Evolutionary conservation across 2,797 vertebrate species (phyloP).

Genomic region (Kryptolebias ocellatus): DNA sequence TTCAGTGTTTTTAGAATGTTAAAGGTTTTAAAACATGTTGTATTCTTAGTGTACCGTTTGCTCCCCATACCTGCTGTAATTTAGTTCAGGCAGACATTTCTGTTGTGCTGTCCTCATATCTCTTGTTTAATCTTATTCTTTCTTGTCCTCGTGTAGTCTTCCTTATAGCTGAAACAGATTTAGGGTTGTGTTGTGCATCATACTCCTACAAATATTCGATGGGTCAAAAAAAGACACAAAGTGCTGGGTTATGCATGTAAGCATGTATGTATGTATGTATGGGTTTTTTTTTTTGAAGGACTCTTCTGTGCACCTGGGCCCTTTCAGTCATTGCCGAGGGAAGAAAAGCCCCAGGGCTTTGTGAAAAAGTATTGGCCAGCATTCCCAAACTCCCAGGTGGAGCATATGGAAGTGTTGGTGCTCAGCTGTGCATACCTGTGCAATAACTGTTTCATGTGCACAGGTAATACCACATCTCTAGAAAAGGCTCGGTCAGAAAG

Average conservation of each 20-base stretch:
- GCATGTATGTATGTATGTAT: neutral
- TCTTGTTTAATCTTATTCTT: conserved; percentile 39
- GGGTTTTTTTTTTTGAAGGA: neutral
- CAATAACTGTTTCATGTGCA: conserved; percentile 33
- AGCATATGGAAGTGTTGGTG: conserved; percentile 20
- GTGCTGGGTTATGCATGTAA: conserved; percentile 1
- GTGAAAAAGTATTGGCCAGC: conserved; percentile 39
- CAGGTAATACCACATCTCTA: conserved; percentile 33
- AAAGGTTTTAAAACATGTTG: neutral
- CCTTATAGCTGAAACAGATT: conserved; percentile 29
- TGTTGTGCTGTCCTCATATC: conserved; percentile 32
- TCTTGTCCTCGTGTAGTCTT: conserved; percentile 39
- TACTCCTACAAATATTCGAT: conserved; percentile 51
- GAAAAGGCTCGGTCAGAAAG: conserved; percentile 42
- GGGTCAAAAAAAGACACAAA: conserved; percentile 27
- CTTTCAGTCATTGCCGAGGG: conserved; percentile 38
- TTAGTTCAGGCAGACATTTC: conserved; percentile 8
- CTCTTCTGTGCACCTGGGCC: conserved; percentile 21
- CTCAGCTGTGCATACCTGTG: conserved; percentile 52
- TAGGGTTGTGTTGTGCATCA: conserved; percentile 32
- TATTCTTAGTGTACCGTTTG: neutral
- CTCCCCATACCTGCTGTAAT: neutral
- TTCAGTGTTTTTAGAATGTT: neutral
- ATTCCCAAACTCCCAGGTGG: conserved; percentile 50
- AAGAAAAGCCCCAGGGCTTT: conserved; percentile 35